phyloP scores from a whole-genome alignment of 2,797 vertebrate species.

The Mus minutoides region DNA sequence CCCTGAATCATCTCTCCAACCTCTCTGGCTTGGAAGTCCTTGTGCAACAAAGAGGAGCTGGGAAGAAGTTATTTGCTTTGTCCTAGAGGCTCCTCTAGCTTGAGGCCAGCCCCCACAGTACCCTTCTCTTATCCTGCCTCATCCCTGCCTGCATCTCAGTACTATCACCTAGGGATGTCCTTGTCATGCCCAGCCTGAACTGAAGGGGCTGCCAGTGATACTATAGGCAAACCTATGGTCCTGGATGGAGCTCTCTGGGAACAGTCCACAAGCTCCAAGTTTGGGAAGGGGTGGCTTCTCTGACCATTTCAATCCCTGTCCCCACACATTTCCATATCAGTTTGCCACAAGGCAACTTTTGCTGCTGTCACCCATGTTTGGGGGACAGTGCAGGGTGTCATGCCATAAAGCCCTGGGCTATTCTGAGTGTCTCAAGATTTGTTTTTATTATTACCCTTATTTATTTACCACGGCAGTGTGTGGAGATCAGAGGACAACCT shows the following conservation, averaged over 20 bases:
- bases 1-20: not conserved
- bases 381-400: not conserved
- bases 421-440: not conserved
- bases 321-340: not conserved
- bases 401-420: not conserved
- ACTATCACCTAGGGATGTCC: not conserved
- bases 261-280: not conserved
- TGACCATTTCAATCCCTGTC: not conserved
- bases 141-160: not conserved
- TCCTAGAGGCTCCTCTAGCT: not conserved
- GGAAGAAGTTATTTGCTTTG: not conserved
- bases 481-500: not conserved
- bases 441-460: not conserved
- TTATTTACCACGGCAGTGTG: not conserved
- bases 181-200: not conserved
- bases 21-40: not conserved
- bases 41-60: not conserved
- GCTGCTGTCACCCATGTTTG: not conserved
- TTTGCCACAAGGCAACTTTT: not conserved
- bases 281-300: not conserved
- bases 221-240: not conserved
- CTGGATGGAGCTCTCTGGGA: not conserved
- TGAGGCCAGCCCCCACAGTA: not conserved
- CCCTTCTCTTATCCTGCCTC: not conserved
- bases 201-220: fast-evolving